Percentiles rank a stretch among this genome's conserved stretches.
These are phyloP conservation scores for Panthera uncia DNA, from an alignment of 2,113 vertebrate species.

Conservation along the genomic window DNA sequence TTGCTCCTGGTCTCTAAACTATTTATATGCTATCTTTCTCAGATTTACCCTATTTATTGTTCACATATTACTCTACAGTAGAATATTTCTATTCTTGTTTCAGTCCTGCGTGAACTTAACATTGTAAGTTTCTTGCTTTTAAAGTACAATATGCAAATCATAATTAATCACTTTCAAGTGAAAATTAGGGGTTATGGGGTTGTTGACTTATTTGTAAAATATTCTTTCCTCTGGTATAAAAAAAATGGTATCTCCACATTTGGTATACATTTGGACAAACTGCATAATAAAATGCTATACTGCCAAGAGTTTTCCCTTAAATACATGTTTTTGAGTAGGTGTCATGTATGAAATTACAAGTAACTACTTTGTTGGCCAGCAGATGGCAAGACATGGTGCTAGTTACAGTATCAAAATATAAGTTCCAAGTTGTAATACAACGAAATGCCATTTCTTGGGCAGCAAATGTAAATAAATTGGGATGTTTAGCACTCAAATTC, in stretches of 20 bases:
- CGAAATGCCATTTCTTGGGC: background rate
- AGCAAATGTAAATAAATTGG: constrained; percentile 6
- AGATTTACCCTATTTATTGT: background rate
- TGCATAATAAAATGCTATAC: background rate
- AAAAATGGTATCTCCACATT: background rate
- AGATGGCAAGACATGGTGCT: background rate
- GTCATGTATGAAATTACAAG: background rate
- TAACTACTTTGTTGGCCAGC: background rate
- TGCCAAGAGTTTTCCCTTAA: background rate
- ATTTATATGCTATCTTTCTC: background rate
- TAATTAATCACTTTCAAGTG: background rate
- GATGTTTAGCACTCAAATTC: background rate
- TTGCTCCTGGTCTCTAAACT: background rate
- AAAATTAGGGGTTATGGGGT: background rate
- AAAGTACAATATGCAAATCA: background rate
- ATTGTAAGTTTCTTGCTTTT: background rate
- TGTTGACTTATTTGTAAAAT: background rate
- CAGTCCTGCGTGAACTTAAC: background rate
- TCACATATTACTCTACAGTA: background rate
- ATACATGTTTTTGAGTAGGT: background rate
- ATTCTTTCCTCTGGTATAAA: background rate
- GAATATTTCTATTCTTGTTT: background rate
- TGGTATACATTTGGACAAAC: background rate
- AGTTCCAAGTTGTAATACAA: background rate
- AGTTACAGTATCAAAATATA: background rate